Base-by-base conservation (phyloP, 2,888 invertebrate species). In the Anodontia alba region DNA sequence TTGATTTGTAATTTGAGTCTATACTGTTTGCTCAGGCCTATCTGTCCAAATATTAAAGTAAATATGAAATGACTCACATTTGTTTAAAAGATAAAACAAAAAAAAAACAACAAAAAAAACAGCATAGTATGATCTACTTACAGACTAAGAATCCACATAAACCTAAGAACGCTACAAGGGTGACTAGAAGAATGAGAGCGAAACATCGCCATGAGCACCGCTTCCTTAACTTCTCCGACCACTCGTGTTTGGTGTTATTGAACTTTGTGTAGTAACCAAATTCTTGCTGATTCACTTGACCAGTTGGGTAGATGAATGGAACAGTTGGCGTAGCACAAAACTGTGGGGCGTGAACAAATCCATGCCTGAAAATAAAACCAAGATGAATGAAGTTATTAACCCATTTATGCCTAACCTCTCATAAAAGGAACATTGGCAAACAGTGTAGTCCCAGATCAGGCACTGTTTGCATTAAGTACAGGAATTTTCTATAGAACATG, bases 111-210 rank as follows among this genome's bases (percentile, higher is more conserved):
- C n/a, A n/a, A n/a, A n/a, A n/a, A n/a, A n/a, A n/a, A n/a, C n/a
- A n/a, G n/a, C n/a, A n/a, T n/a, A n/a, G n/a, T n/a, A n/a, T n/a
- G n/a, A n/a, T 5, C 36, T 79, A 86, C 96, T 96, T 96, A 98
- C 98, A 97, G 96, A 98, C 98, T 95, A 98, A 98, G 96, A 98
- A 98, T 92, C 98, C 97, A 95, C 98, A 96, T 96, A 98, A 98
- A 90, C 98, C 98, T 92, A 97, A 97, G 93, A 98, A 96, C 92
- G 97, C 97, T 94, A 98, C 97, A 94, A 97, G 97, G 93, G 98
- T 96, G 94, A 98, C 96, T 95, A 98, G 98, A 95, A 98, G 97
- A 92, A 97, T 97, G 95, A 99, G 97, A 95, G 98, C 98, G 95
- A 98, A 97, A 95, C 98, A 98, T 95, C 98, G 98, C 99, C 99